phyloP scores from a whole-genome alignment of 1,140 invertebrate genomes.

The Papilio glaucus region DNA sequence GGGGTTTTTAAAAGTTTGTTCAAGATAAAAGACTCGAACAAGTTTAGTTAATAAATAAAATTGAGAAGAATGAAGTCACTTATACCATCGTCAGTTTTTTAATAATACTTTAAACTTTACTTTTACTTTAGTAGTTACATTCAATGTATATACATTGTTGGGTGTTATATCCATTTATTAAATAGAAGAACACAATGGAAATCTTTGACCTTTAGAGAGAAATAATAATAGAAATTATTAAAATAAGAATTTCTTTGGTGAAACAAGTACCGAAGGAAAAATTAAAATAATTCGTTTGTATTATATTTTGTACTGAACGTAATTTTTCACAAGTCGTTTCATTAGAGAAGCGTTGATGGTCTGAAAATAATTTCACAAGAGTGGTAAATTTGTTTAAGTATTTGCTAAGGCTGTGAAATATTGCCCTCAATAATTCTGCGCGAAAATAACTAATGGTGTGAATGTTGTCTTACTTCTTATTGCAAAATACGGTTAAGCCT shows the following conservation, averaged over 20 bases:
- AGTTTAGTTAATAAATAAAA: neutral
- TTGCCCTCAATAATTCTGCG: constrained; percentile 9
- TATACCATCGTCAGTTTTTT: too few relatives aligned
- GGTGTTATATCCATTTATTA: too few relatives aligned
- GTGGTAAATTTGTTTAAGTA: constrained; percentile 10
- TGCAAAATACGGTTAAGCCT: neutral
- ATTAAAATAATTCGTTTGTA: neutral
- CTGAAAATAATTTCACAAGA: constrained; percentile 24
- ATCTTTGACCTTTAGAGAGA: neutral
- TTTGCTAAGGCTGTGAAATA: constrained; percentile 3
- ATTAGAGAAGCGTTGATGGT: constrained; percentile 8
- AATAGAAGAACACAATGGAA: too few relatives aligned
- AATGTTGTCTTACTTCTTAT: neutral
- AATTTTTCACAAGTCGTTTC: constrained; percentile 11
- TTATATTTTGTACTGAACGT: neutral
- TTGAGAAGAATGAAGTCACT: neutral
- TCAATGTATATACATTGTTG: too few relatives aligned
- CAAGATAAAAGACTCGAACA: neutral
- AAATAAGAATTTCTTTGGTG: neutral
- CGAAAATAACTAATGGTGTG: neutral
- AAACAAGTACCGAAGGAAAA: constrained; percentile 1
- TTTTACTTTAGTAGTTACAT: too few relatives aligned
- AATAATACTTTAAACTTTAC: too few relatives aligned
- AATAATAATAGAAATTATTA: neutral
- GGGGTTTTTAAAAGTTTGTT: neutral